Conservation (phyloP, 2,113 vertebrate species). For the Telmatochromis sp. region DNA sequence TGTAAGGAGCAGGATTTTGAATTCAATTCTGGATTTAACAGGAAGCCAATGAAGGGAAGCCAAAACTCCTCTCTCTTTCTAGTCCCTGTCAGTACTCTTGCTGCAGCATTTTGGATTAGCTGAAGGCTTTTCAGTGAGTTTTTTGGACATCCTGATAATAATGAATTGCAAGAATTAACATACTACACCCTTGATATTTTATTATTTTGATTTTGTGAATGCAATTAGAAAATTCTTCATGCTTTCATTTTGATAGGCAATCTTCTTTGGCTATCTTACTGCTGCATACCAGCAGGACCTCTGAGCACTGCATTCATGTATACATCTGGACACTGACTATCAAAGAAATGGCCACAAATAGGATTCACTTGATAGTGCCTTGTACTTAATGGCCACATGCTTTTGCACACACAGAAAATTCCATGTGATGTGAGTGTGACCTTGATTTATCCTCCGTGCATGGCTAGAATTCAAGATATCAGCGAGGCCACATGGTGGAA, state of each 20-base stretch:
- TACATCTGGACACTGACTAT: neutral
- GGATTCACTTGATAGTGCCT: neutral
- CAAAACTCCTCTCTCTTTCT: fast-evolving
- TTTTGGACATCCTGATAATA: neutral
- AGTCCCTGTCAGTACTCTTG: neutral
- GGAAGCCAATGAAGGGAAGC: neutral
- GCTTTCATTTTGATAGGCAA: neutral
- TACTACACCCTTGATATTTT: neutral
- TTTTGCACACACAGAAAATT: neutral
- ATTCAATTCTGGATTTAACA: neutral
- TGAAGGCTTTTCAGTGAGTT: fast-evolving
- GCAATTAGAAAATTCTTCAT: neutral
- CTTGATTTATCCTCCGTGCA: slow-evolving; percentile 22
- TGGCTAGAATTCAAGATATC: slow-evolving; percentile 9
- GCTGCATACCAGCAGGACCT: neutral
- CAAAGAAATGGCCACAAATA: neutral
- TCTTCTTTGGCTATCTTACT: neutral
- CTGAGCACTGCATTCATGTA: neutral
- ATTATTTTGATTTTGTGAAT: neutral
- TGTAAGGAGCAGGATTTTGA: neutral
- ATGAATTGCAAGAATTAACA: neutral
- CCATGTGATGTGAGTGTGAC: slow-evolving; percentile 6
- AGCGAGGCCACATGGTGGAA: neutral
- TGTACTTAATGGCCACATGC: neutral
- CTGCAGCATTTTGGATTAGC: neutral